Evolutionary conservation across 2,888 invertebrate species (phyloP).

Genomic region (Rhagophthalmus giganteus): DNA sequence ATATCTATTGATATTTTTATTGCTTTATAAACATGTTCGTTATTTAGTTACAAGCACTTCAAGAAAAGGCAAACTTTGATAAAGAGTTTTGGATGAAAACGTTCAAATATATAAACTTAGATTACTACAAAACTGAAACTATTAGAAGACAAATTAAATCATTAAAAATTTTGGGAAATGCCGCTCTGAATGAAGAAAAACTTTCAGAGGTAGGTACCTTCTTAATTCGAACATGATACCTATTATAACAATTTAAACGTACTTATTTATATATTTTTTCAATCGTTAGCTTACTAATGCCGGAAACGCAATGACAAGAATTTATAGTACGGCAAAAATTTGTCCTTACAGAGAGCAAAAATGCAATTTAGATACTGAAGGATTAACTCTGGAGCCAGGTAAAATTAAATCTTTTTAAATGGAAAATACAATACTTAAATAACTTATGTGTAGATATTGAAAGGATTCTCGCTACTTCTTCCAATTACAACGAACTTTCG

Average conservation of each 20-base stretch:
- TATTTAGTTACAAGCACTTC: slow-evolving; percentile 37
- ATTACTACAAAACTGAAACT: slow-evolving; percentile 50
- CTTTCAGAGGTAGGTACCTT: slow-evolving; percentile 49
- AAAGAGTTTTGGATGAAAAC: slow-evolving; percentile 53
- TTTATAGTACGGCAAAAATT: slow-evolving; percentile 55
- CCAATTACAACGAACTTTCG: slow-evolving; percentile 63
- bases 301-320: slow-evolving; percentile 40
- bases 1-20: neutral
- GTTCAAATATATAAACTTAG: slow-evolving; percentile 45
- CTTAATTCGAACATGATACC: neutral
- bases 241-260: neutral
- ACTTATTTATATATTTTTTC: too few relatives aligned
- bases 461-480: slow-evolving; percentile 53
- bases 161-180: slow-evolving; percentile 56
- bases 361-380: slow-evolving; percentile 45
- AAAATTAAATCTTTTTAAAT: too few relatives aligned
- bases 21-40: too few relatives aligned
- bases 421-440: too few relatives aligned
- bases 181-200: slow-evolving; percentile 51
- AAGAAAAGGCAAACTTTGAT: slow-evolving; percentile 45
- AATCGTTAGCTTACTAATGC: slow-evolving; percentile 41
- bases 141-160: slow-evolving; percentile 54
- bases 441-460: too few relatives aligned
- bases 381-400: slow-evolving; percentile 51
- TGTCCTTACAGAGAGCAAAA: slow-evolving; percentile 51